Evolutionary conservation across 1,140 invertebrate genomes (phyloP).

Genomic region (Papilio dardanus): DNA sequence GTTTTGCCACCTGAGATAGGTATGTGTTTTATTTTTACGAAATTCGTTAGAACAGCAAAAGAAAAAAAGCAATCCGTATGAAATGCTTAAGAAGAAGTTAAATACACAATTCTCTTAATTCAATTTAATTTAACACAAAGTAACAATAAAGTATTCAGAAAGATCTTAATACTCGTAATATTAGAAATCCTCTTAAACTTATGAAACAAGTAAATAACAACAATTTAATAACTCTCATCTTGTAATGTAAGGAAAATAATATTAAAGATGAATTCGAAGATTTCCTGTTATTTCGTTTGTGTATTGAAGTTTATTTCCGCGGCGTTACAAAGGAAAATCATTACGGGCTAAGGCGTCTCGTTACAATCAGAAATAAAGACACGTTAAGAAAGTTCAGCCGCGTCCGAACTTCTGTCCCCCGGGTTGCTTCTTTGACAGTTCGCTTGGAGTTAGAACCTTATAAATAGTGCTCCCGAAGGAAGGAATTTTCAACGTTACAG

Average conservation of each 20-base stretch:
- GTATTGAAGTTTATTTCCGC: conserved; percentile 28
- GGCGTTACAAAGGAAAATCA: conserved; percentile 41
- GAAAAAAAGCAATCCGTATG: neutral
- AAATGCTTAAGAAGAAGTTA: neutral
- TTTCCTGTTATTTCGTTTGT: conserved; percentile 30
- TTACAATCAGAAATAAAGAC: conserved; percentile 68
- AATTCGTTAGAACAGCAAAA: neutral
- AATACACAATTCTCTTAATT: neutral
- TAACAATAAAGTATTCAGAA: neutral
- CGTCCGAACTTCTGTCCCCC: conserved; percentile 59
- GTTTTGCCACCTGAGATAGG: neutral
- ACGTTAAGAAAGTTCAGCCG: conserved; percentile 60
- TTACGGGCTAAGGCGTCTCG: conserved; percentile 39
- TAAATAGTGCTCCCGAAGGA: conserved; percentile 64
- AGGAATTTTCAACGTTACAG: conserved; percentile 57
- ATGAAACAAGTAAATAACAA: neutral
- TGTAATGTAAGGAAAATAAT: conserved; percentile 1
- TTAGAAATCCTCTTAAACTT: neutral
- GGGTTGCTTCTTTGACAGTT: conserved; percentile 69
- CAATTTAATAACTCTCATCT: neutral
- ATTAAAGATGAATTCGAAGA: conserved; percentile 1
- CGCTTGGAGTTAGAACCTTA: conserved; percentile 65
- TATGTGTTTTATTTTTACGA: neutral
- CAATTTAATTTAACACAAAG: neutral
- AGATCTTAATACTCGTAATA: no score